Conservation (phyloP, 2,797 vertebrate species). For the Euthynnus affinis region DNA sequence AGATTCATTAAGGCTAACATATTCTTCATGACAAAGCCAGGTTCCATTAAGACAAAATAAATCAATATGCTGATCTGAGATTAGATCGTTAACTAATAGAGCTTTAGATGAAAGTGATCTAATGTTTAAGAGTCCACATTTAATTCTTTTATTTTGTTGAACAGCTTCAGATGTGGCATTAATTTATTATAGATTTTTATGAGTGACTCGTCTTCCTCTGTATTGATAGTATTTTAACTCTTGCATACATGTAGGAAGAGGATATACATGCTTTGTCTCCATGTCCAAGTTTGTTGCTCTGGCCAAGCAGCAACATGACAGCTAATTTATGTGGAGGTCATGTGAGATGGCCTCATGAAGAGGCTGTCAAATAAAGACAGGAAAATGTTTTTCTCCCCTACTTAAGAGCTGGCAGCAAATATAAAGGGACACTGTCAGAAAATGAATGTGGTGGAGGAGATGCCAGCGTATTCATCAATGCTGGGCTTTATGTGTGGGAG, state of each 20-base stretch:
- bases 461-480: constrained; percentile 85
- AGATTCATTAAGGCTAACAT: too few relatives aligned
- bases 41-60: too few relatives aligned
- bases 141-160: too few relatives aligned
- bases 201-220: too few relatives aligned
- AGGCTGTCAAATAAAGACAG: constrained; percentile 82
- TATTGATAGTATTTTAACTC: constrained; percentile 1
- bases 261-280: constrained; percentile 17
- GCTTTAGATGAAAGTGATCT: too few relatives aligned
- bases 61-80: too few relatives aligned
- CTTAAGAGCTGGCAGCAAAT: constrained; percentile 83
- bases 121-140: too few relatives aligned
- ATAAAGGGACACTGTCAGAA: constrained; percentile 85
- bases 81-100: too few relatives aligned
- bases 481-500: constrained; percentile 80
- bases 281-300: constrained; percentile 32
- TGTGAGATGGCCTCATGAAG: constrained; percentile 77
- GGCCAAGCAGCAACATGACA: constrained; percentile 49
- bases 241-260: constrained; percentile 5
- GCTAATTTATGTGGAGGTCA: constrained; percentile 77
- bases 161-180: too few relatives aligned
- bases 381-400: constrained; percentile 82
- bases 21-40: too few relatives aligned
- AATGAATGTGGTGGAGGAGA: constrained; percentile 78
- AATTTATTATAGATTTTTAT: too few relatives aligned